phyloP scores from a whole-genome alignment of 2,797 vertebrate genomes.

The Glyptemys insculpta region DNA sequence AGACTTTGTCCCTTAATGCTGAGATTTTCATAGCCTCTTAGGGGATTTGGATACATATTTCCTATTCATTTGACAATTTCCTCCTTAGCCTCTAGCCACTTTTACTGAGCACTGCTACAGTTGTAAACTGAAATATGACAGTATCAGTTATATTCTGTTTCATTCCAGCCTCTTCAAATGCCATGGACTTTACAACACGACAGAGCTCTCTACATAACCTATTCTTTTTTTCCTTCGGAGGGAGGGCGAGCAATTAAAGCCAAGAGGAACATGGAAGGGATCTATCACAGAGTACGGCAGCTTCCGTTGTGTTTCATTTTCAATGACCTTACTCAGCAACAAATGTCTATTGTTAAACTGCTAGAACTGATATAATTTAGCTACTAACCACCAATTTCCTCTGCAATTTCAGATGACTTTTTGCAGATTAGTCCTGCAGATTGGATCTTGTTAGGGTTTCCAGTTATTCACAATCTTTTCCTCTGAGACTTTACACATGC shows the following conservation, averaged over 20 bases:
- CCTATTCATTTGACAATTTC: background rate
- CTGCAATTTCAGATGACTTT: background rate
- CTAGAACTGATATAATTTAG: background rate
- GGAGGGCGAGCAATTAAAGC: background rate
- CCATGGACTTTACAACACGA: constrained; percentile 8
- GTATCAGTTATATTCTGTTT: background rate
- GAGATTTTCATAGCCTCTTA: background rate
- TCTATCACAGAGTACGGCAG: background rate
- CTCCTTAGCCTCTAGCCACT: background rate
- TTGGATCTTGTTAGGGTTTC: background rate
- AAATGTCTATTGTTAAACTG: background rate
- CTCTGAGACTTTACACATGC: background rate
- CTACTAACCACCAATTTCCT: background rate
- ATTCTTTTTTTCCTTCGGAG: background rate
- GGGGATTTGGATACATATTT: background rate
- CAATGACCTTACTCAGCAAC: background rate
- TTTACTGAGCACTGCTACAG: background rate
- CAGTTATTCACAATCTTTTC: background rate
- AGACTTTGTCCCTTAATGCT: background rate
- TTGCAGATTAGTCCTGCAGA: background rate
- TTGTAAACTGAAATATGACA: constrained; percentile 28
- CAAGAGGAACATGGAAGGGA: too few species aligned
- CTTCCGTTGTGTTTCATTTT: background rate
- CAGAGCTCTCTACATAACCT: background rate
- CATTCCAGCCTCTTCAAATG: constrained; percentile 50